Conservation (phyloP, 2,113 vertebrate species). For the Oceanodroma tethys region DNA sequence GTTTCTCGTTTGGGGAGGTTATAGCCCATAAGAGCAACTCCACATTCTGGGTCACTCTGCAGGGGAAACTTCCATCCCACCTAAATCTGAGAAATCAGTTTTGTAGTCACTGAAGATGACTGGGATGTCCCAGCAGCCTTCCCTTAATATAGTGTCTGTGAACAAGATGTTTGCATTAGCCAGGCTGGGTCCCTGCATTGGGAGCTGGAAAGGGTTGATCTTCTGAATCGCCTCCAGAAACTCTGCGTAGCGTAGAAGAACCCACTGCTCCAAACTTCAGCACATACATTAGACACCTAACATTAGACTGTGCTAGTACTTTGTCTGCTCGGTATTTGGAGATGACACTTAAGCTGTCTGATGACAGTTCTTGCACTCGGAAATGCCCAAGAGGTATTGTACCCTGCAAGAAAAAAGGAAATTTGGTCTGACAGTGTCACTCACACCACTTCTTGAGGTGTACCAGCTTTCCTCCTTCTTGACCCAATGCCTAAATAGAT, state of each 20-base stretch:
- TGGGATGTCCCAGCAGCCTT: not conserved
- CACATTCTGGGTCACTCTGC: not conserved
- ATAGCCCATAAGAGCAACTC: not conserved
- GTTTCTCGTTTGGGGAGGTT: not conserved
- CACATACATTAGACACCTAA: fast-evolving
- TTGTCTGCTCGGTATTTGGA: not conserved
- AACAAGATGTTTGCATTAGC: not conserved
- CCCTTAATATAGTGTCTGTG: fast-evolving
- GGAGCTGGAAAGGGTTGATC: not conserved
- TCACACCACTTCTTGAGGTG: not conserved
- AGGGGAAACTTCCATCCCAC: not conserved
- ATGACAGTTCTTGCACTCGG: not conserved
- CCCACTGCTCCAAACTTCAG: not conserved
- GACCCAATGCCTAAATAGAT: not conserved
- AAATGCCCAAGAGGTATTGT: not conserved
- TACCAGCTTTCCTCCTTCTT: not conserved
- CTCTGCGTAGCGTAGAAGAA: not conserved
- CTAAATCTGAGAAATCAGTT: not conserved
- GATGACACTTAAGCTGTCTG: not conserved
- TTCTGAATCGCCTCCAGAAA: not conserved
- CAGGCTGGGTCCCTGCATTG: fast-evolving
- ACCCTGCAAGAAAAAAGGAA: not conserved
- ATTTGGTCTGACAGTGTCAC: not conserved
- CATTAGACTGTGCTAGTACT: fast-evolving
- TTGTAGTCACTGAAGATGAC: not conserved